These are phyloP conservation scores for Dendrocincla tyrannina DNA, from an alignment of 2,797 vertebrate genomes.

Conservation along the genomic window DNA sequence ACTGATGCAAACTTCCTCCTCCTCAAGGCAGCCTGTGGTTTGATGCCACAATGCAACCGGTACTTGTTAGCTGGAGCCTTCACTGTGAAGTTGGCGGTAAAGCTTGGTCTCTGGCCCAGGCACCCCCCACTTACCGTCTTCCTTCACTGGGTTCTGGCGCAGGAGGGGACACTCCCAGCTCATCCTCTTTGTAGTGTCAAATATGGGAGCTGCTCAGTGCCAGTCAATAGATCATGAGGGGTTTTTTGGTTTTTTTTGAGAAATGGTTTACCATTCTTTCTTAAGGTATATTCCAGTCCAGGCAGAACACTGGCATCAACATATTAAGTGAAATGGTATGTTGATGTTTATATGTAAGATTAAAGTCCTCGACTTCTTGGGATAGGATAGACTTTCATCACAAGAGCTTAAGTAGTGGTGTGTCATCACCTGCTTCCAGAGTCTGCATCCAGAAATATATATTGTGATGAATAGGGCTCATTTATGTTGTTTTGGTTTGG, in stretches of 20 bases:
- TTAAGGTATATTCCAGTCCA: slow-evolving; percentile 16
- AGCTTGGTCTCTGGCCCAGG: neutral
- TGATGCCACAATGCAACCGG: slow-evolving; percentile 2
- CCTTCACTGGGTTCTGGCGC: neutral
- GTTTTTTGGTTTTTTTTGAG: neutral
- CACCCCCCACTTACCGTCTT: neutral
- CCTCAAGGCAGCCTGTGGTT: slow-evolving; percentile 57
- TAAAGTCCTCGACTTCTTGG: slow-evolving; percentile 32
- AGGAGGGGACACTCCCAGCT: neutral
- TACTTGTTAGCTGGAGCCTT: neutral
- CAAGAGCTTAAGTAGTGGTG: slow-evolving; percentile 37
- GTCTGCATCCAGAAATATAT: slow-evolving; percentile 13
- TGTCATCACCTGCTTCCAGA: slow-evolving; percentile 51
- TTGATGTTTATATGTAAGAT: neutral
- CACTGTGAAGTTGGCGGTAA: neutral
- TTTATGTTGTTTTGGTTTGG: neutral
- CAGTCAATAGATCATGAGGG: neutral
- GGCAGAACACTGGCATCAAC: slow-evolving; percentile 16
- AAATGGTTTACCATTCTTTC: neutral
- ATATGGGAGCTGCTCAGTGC: neutral
- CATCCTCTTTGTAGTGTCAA: neutral
- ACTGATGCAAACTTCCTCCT: slow-evolving; percentile 68
- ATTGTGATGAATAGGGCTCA: neutral
- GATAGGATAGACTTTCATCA: slow-evolving; percentile 31
- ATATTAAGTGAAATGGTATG: neutral